phyloP scores from a whole-genome alignment of 2,113 vertebrate genomes.

The Gopherus evgoodei region DNA sequence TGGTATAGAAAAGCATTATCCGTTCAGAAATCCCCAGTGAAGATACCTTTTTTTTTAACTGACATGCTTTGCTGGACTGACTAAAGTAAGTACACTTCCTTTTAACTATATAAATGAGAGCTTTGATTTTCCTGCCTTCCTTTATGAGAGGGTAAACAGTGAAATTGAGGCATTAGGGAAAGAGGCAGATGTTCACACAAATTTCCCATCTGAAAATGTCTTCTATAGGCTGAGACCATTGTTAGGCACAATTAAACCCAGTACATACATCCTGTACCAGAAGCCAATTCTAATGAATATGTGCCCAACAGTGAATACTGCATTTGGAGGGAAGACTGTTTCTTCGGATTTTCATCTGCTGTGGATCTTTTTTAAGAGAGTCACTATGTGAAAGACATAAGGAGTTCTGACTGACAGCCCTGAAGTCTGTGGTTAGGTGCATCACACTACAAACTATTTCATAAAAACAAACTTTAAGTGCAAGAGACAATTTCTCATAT shows the following conservation, averaged over 20 bases:
- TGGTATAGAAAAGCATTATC: not conserved
- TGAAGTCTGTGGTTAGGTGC: not conserved
- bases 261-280: conserved; percentile 30
- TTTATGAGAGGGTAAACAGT: conserved; percentile 22
- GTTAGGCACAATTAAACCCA: conserved; percentile 64
- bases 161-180: conserved; percentile 19
- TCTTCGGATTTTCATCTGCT: not conserved
- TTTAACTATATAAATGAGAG: conserved; percentile 7
- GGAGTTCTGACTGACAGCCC: not conserved
- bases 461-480: not conserved
- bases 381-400: not conserved
- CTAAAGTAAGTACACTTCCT: not conserved
- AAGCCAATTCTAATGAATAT: conserved; percentile 31
- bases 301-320: not conserved
- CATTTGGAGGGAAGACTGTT: not conserved
- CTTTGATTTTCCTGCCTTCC: conserved; percentile 19
- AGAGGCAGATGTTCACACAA: conserved; percentile 48
- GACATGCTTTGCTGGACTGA: not conserved
- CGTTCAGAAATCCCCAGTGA: not conserved
- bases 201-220: conserved; percentile 57
- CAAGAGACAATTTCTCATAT: not conserved
- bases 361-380: not conserved
- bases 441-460: fast-evolving
- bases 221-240: conserved; percentile 35
- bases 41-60: not conserved